A percentile compares a stretch with the other conserved stretches of the same genome.
These are phyloP conservation scores for Drosophila prolongata DNA, from an alignment of 2,888 invertebrate species.

Conservation along the genomic window DNA sequence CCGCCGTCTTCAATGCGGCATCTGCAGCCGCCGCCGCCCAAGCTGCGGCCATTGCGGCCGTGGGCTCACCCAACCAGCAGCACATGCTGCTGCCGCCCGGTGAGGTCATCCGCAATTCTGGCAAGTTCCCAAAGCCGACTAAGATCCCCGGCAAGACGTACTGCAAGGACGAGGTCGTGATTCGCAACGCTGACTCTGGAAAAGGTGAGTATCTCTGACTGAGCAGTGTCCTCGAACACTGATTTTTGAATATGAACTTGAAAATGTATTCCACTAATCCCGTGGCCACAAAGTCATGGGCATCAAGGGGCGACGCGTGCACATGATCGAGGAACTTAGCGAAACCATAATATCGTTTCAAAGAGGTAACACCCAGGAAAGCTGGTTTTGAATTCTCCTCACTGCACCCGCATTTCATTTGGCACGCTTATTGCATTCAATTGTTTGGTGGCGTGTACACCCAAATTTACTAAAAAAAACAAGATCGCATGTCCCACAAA, in stretches of 20 bases:
- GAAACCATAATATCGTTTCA: constrained; percentile 99
- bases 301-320: constrained; percentile 98
- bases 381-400: constrained; percentile 8
- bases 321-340: constrained; percentile 99
- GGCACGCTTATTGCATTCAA: constrained; percentile 9
- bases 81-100: constrained; percentile 89
- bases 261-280: constrained; percentile 5
- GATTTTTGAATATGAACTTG: constrained; percentile 13
- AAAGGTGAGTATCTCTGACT: constrained; percentile 88
- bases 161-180: constrained; percentile 97
- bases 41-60: constrained; percentile 80
- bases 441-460: not conserved
- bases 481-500: not conserved
- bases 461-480: not conserved
- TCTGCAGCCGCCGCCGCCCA: constrained; percentile 71
- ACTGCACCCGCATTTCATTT: constrained; percentile 11
- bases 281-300: constrained; percentile 92
- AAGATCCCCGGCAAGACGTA: constrained; percentile 96
- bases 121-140: constrained; percentile 94
- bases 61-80: constrained; percentile 82
- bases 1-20: constrained; percentile 66
- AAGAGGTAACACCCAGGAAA: constrained; percentile 90
- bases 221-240: not conserved
- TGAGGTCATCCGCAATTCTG: constrained; percentile 94
- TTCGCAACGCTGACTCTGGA: constrained; percentile 97